Conservation (phyloP, 2,113 vertebrate genomes). For the Forbesichthys papilliferus region DNA sequence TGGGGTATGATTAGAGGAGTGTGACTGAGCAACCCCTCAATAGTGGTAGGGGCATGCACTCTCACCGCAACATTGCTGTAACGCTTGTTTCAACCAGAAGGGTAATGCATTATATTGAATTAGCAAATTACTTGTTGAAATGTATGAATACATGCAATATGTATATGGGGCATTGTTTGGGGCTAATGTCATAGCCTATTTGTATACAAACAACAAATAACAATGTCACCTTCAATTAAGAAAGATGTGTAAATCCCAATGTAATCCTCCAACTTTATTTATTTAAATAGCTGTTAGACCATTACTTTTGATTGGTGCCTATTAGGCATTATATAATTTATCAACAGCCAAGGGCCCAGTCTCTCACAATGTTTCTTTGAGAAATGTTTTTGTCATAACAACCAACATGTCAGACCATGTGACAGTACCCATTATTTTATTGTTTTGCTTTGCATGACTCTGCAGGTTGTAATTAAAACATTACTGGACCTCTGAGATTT, state of each 20-base stretch:
- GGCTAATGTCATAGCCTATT: conserved; percentile 37
- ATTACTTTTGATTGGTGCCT: conserved; percentile 64
- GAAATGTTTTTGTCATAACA: conserved; percentile 27
- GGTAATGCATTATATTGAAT: conserved; percentile 2
- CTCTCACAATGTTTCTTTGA: conserved; percentile 20
- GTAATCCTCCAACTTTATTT: conserved; percentile 56
- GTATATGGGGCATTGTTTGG: conserved; percentile 43
- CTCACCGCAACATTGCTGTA: no score
- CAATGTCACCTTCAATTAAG: conserved; percentile 55
- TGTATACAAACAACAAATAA: conserved; percentile 44
- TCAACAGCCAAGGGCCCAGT: conserved; percentile 52
- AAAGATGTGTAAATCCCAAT: conserved; percentile 31
- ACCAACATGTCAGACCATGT: conserved; percentile 43
- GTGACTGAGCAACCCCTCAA: no score
- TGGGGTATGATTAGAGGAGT: no score
- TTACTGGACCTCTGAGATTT: conserved; percentile 20
- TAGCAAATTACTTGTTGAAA: conserved; percentile 44
- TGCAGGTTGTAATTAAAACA: conserved; percentile 59
- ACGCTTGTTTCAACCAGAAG: no score
- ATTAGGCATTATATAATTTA: conserved; percentile 73
- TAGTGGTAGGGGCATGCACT: no score
- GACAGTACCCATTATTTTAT: conserved; percentile 18
- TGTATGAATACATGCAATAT: conserved; percentile 52
- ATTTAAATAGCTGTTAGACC: conserved; percentile 64
- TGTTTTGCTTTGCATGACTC: conserved; percentile 51